Conservation (phyloP, 2,113 vertebrate genomes). For the Corythaeola cristata region DNA sequence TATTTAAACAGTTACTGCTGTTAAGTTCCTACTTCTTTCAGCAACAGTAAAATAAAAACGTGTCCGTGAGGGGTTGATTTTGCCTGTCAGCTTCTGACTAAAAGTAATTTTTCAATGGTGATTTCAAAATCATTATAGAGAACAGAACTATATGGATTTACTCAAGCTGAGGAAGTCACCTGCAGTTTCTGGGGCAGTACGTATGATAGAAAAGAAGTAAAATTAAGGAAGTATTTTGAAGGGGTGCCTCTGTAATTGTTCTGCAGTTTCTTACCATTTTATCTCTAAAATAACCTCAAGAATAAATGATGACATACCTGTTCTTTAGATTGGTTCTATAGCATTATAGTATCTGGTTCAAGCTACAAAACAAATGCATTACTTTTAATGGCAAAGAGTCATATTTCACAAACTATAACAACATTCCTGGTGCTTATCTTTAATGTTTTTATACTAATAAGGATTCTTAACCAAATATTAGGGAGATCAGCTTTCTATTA, state of each 20-base stretch:
- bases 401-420: background rate
- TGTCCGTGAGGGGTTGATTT: background rate
- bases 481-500: background rate
- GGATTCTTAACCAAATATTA: background rate
- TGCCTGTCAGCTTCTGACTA: background rate
- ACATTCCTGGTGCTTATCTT: background rate
- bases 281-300: background rate
- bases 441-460: background rate
- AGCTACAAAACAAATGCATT: background rate
- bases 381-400: background rate
- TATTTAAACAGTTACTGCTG: background rate
- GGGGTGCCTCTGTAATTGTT: background rate
- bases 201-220: background rate
- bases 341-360: background rate
- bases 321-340: background rate
- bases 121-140: conserved; percentile 24
- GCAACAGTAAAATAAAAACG: background rate
- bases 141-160: background rate
- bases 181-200: background rate
- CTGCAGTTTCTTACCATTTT: background rate
- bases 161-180: background rate
- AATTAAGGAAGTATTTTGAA: background rate
- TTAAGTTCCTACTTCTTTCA: background rate
- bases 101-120: background rate
- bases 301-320: background rate